Evolutionary conservation across 2,888 invertebrate species (phyloP).

Genomic region (Aleiodes alternator): DNA sequence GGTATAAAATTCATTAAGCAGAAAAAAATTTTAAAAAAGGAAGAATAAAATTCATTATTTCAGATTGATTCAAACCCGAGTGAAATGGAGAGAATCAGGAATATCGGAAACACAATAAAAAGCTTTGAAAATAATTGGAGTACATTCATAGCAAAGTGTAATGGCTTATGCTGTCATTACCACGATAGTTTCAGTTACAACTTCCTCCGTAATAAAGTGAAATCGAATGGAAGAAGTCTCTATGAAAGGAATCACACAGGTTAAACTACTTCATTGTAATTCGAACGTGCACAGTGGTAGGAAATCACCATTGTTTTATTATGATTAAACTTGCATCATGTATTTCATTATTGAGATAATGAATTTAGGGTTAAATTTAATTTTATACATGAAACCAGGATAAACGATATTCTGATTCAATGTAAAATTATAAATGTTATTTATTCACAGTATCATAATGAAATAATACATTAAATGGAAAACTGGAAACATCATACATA

Average conservation of each 20-base stretch:
- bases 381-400: not conserved
- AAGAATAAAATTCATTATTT: not conserved
- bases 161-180: conserved; percentile 51
- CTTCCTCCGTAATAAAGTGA: conserved; percentile 57
- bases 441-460: conserved; percentile 1
- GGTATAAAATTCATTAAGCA: not conserved
- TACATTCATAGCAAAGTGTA: conserved; percentile 42
- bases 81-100: conserved; percentile 1
- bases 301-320: conserved; percentile 17
- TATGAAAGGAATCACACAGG: conserved; percentile 52
- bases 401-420: not conserved
- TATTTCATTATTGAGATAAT: conserved; percentile 6
- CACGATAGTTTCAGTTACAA: conserved; percentile 56
- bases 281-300: conserved; percentile 22
- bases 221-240: conserved; percentile 59
- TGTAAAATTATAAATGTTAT: not conserved
- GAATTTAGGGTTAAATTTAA: conserved; percentile 18
- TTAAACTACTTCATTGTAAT: conserved; percentile 38
- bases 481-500: not conserved
- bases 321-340: not conserved
- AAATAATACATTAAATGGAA: conserved; percentile 16
- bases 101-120: conserved; percentile 14
- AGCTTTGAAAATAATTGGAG: not conserved
- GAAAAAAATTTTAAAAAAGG: not conserved
- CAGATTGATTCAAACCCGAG: conserved; percentile 32